Percentiles rank a stretch among this genome's conserved stretches.
Evolutionary conservation across 1,140 invertebrate species (phyloP).

Genomic region (Cherax quadricarinatus): DNA sequence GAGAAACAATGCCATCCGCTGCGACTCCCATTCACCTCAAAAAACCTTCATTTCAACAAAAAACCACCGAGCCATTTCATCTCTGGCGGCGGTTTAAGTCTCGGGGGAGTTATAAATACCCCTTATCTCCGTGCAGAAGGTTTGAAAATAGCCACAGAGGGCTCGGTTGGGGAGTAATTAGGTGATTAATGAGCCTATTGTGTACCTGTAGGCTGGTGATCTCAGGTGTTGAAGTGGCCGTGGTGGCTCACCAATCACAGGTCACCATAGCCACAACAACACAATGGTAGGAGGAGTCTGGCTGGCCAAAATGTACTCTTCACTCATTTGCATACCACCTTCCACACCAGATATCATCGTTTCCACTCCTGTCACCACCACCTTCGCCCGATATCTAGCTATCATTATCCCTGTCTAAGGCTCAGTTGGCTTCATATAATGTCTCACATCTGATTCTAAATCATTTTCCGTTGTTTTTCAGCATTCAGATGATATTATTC

Average conservation of each 20-base stretch:
- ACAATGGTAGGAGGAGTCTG: neutral
- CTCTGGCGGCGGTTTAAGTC: neutral
- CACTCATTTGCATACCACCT: neutral
- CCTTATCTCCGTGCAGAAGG: neutral
- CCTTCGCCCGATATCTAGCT: too few species aligned
- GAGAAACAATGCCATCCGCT: slow-evolving; percentile 61
- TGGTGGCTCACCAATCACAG: neutral
- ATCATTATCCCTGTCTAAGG: too few species aligned
- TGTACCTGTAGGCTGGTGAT: neutral
- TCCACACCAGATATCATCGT: too few species aligned
- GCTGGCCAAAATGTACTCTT: neutral
- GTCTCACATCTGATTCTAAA: too few species aligned
- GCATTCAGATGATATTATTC: too few species aligned
- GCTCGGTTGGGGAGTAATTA: neutral
- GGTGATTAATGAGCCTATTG: neutral
- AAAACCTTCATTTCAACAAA: neutral
- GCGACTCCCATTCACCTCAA: slow-evolving; percentile 28
- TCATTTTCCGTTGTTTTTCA: too few species aligned
- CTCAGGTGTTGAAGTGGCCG: slow-evolving; percentile 3
- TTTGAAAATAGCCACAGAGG: neutral
- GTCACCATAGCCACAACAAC: neutral
- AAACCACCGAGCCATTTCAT: neutral
- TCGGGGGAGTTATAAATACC: neutral
- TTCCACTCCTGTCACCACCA: too few species aligned
- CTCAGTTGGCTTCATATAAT: too few species aligned